Conservation (phyloP, 2,888 invertebrate genomes). For the Cataglyphis rosenhaueri region DNA sequence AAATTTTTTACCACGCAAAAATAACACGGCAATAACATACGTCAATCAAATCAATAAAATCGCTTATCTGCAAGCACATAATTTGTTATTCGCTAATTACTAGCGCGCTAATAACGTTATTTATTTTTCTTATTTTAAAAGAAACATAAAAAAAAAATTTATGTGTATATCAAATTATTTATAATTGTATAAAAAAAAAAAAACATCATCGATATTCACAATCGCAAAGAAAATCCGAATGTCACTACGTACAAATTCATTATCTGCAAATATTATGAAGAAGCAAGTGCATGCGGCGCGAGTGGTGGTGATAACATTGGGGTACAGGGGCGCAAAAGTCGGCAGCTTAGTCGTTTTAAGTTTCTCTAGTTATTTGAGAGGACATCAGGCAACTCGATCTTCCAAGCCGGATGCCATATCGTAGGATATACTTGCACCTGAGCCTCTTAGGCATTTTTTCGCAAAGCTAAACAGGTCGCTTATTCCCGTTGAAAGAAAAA, state of each 20-base stretch:
- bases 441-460: constrained; percentile 83
- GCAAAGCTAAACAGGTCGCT: constrained; percentile 75
- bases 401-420: constrained; percentile 83
- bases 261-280: constrained; percentile 31
- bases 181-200: not conserved
- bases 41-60: constrained; percentile 55
- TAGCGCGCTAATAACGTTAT: not conserved
- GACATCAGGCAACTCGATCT: constrained; percentile 83
- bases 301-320: constrained; percentile 57
- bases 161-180: not conserved
- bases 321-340: constrained; percentile 80
- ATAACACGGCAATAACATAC: constrained; percentile 38
- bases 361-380: constrained; percentile 84
- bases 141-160: not conserved
- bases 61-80: constrained; percentile 32
- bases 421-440: constrained; percentile 81
- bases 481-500: constrained; percentile 52
- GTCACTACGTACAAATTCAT: not conserved
- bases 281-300: constrained; percentile 16
- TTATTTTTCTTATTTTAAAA: not conserved
- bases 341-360: constrained; percentile 84
- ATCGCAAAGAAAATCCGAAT: constrained; percentile 3
- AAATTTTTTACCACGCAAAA: constrained; percentile 50
- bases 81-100: constrained; percentile 52
- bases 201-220: constrained; percentile 9